Base-by-base conservation (phyloP, 92 coral and sea anemone species). In the Palythoa grandiflora region DNA sequence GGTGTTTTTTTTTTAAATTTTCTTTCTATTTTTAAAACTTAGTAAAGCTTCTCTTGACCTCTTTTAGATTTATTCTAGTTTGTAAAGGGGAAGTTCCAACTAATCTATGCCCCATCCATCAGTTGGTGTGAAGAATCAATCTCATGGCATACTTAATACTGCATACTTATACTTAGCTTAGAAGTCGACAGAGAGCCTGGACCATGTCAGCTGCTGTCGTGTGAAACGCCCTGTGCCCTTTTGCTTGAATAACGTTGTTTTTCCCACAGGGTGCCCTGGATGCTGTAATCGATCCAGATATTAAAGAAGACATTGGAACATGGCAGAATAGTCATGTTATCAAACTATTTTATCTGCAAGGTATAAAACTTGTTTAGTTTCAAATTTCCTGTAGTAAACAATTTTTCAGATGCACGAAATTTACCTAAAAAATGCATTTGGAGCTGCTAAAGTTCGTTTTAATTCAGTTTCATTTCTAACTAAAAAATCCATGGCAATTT, bases 301-400 rank as follows among this genome's bases (percentile, higher is more conserved):
- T 89, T 38, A 84, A 88, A 44, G 79, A 92, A 7, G 94, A 91
- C 89, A 87, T 97, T 65, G 97, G 94, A 13, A 90, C 94, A 1
- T 97, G 99, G 99, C 98, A 95, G 91, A 93, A 94, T 68, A 90
- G 94, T 71, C 94, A 93, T 70, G 89, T 97, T 38, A 92, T 97
- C 91, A 96, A 93, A 88, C 89, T 95, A 44, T 85, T 97, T 19
- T 80, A 94, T 72, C 72, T 92, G n/a, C 99, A 97, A 95, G 98
- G 99, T 97, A 88, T 14, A 35, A 70, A 35, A 15, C 16, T 14
- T 7, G 0, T 36, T 28, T 2, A 35, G 44, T 70, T 28, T 35
- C 17, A 16, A 9, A 15, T 10, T 71, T 71, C 17, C 47, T 4
- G 75, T 28, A 2, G 47, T 3, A 16, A 61, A 16, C 6, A n/a